Evolutionary conservation across 2,113 vertebrate species (phyloP).

Genomic region (Heterocephalus glaber): DNA sequence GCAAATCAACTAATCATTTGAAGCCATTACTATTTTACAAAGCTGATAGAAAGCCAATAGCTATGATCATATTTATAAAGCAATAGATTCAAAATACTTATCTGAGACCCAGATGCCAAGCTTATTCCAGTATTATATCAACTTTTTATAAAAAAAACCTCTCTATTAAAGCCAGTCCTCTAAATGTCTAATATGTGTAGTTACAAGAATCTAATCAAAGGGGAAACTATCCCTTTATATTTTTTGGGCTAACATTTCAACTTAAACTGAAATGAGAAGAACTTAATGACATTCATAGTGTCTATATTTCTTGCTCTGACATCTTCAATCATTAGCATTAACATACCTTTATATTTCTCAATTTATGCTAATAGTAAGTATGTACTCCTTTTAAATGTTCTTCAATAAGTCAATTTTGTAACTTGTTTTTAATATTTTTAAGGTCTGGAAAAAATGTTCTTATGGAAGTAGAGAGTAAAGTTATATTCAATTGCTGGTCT

Average conservation of each 20-base stretch:
- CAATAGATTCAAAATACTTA: conserved; percentile 47
- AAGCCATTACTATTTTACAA: conserved; percentile 33
- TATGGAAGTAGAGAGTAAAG: background rate
- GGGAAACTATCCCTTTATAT: conserved; percentile 26
- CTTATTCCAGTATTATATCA: background rate
- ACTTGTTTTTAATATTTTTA: conserved; percentile 58
- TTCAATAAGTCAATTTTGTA: conserved; percentile 34
- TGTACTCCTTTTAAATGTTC: conserved; percentile 22
- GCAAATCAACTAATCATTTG: conserved; percentile 27
- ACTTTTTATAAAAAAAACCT: conserved; percentile 50
- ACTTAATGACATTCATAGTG: background rate
- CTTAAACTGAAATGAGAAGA: conserved; percentile 35
- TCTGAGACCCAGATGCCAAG: background rate
- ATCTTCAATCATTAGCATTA: conserved; percentile 31
- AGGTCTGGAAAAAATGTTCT: background rate
- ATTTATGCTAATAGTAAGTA: conserved; percentile 36
- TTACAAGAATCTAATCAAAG: conserved; percentile 55
- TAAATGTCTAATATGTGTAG: conserved; percentile 23
- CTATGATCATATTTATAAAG: conserved; percentile 50
- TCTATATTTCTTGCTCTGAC: conserved; percentile 44
- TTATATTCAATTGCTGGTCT: background rate
- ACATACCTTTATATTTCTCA: conserved; percentile 19
- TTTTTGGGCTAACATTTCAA: conserved; percentile 54
- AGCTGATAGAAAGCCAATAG: background rate
- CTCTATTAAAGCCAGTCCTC: conserved; percentile 32